Base-by-base conservation (phyloP, 1,140 invertebrate species). In the Physella acuta region DNA sequence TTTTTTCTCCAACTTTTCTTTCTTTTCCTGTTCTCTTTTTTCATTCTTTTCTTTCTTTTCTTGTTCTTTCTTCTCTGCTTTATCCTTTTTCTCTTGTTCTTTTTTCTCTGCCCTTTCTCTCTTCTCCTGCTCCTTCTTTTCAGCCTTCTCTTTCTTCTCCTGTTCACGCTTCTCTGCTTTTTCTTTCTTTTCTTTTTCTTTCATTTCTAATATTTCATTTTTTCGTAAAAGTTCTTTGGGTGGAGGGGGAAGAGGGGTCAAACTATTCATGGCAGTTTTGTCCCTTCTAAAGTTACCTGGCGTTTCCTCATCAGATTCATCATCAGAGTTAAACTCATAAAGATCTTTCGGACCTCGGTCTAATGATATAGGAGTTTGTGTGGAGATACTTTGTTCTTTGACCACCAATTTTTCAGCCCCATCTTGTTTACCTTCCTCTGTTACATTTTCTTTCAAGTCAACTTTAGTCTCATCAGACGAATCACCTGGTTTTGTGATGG, bases 271-370 rank as follows among this genome's bases (percentile, higher is more conserved):
- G n/a, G 64, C 31, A 51, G 26, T 70, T 55, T 70, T 75, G 52
- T 76, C 68, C 28, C 72, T 37, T 26, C 58, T 56, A 16, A 75
- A 71, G 24, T 63, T 63, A 17, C 70, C 67, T 17, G 68, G 71
- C 55, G 24, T 70, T 58, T 53, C 64, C 60, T 80, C 77, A 51
- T 75, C 75, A 24, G 76, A 77, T 37, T 79, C 78, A 56, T 77
- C 76, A 60, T 80, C 78, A 0, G 76, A 78, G 66, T 76, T 75
- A 64, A 80, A 80, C 55, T 80, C 78, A 60, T 80, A 80, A 53
- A 80, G 68, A 65, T 80, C 75, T 24, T 70, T 60, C 17, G 70
- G 51, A 4, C 31, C 67, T 31, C 55, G 51, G 28, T 65, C 36
- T 44, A 71, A 60, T 33, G 14, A 33, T 8, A 34, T 60, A n/a